A percentile compares a stretch with the other conserved stretches of the same genome.
phyloP scores from a whole-genome alignment of 2,888 invertebrate genomes.

The Philereme transversata region DNA sequence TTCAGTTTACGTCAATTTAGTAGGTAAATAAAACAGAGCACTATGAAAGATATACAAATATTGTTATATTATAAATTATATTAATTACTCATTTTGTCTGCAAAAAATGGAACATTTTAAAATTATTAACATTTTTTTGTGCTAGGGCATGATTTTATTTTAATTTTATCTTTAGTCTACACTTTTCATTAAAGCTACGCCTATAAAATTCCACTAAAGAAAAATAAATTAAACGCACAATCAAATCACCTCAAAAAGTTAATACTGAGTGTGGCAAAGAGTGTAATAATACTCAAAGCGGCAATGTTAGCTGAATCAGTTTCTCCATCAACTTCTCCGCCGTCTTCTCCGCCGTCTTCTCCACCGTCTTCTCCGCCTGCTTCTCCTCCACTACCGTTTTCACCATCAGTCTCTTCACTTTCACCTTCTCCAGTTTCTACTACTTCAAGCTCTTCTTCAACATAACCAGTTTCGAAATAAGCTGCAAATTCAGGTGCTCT shows the following conservation, averaged over 20 bases:
- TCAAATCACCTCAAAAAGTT: constrained; percentile 42
- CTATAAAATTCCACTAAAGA: neutral
- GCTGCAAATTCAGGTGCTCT: constrained; percentile 55
- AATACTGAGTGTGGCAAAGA: constrained; percentile 53
- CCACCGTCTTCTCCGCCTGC: neutral
- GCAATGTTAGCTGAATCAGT: constrained; percentile 57
- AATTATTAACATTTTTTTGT: too few relatives aligned
- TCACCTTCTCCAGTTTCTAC: constrained; percentile 28
- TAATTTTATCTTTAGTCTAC: too few relatives aligned
- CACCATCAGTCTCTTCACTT: neutral
- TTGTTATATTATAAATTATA: too few relatives aligned
- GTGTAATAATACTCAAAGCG: constrained; percentile 55
- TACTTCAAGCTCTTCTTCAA: constrained; percentile 49
- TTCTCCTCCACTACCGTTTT: constrained; percentile 1
- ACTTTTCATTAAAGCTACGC: too few relatives aligned
- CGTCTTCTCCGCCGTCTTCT: neutral
- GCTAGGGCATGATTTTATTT: too few relatives aligned
- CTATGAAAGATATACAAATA: too few relatives aligned
- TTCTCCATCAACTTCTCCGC: neutral
- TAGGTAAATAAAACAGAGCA: too few relatives aligned
- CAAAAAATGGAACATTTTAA: too few relatives aligned
- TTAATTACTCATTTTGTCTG: too few relatives aligned
- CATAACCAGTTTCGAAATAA: constrained; percentile 66
- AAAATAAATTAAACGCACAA: neutral
- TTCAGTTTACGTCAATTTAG: too few relatives aligned